A percentile compares a stretch with the other conserved stretches of the same genome.
These are phyloP conservation scores for Chaetodon trifasciatus DNA, from an alignment of 2,797 vertebrate species.

Conservation along the genomic window DNA sequence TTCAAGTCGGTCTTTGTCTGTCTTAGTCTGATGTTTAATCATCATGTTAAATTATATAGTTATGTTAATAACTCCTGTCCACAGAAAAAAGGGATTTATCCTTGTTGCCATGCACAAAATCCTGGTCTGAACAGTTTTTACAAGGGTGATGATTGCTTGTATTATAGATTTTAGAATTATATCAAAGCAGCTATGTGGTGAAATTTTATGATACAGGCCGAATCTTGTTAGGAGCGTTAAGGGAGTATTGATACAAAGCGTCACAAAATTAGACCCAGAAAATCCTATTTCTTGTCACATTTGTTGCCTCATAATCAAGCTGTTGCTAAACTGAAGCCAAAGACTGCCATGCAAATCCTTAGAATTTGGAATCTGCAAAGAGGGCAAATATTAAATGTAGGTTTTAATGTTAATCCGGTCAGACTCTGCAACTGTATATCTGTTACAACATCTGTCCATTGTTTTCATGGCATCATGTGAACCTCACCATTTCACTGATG, in stretches of 20 bases:
- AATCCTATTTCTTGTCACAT: constrained; percentile 64
- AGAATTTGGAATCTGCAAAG: constrained; percentile 10
- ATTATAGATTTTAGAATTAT: constrained; percentile 46
- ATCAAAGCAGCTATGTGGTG: constrained; percentile 33
- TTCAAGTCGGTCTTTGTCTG: constrained; percentile 59
- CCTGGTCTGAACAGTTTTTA: constrained; percentile 27
- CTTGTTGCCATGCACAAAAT: constrained; percentile 45
- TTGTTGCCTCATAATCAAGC: constrained; percentile 48
- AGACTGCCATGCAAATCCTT: constrained; percentile 22
- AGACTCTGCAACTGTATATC: neutral
- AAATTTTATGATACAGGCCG: constrained; percentile 34
- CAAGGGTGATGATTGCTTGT: constrained; percentile 26
- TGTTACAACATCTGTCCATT: constrained; percentile 11
- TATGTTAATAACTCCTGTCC: constrained; percentile 63
- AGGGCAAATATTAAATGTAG: constrained; percentile 21
- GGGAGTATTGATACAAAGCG: constrained; percentile 39
- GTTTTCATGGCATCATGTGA: neutral
- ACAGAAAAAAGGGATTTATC: constrained; percentile 50
- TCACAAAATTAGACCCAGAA: constrained; percentile 52
- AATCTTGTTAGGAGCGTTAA: constrained; percentile 61
- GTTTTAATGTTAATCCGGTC: constrained; percentile 17
- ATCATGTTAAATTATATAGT: constrained; percentile 65
- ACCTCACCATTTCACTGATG: neutral
- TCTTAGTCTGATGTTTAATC: constrained; percentile 63
- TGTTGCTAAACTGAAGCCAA: constrained; percentile 39